Base-by-base conservation (phyloP, 2,113 vertebrate species). In the Pseudorhombus dupliciocellatus region DNA sequence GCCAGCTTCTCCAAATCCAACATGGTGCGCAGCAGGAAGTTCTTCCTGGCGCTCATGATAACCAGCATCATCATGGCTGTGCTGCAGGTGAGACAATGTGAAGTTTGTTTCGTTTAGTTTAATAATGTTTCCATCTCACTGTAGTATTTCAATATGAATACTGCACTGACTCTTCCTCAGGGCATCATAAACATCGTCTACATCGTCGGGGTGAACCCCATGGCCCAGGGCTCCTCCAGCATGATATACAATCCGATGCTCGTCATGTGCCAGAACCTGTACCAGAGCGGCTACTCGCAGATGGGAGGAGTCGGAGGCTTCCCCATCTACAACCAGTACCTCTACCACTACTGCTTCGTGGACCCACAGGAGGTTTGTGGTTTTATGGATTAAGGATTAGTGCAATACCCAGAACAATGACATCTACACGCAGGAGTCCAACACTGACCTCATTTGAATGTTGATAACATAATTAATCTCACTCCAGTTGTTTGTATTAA, bases 281-380 rank as follows among this genome's bases (percentile, higher is more conserved):
- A 96, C 48, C 76, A 91, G 64, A 90, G 77, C 70, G 74, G 87
- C 50, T 89, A 93, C 74, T 85, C 88, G 0, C 90, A 92, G 65
- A 92, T 90, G 90, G 93, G 91, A 11, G 81, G 78, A 22, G 89
- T 81, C 22, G 81, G 84, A 46, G 85, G 92, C 15, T 92, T 94
- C 73, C 89, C 92, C 30, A 74, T 92, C 1, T 91, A 93, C 72
- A 96, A 95, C 92, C 95, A 96, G 90, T 97, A 97, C 77, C 90
- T 97, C 40, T 95, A 96, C 90, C 96, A 97, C 86, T 97, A 97
- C 93, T 97, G 96, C 90, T 95, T 92, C 5, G 96, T 97, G 79
- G 96, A 97, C 76, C 95, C 96, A 0, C 96, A 97, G 77, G 96
- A 97, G 96, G 96, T 96, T 44, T 56, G 87, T 77, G 37, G 5